phyloP scores from a whole-genome alignment of 2,888 invertebrate genomes.

The Ophion ventricosus region DNA sequence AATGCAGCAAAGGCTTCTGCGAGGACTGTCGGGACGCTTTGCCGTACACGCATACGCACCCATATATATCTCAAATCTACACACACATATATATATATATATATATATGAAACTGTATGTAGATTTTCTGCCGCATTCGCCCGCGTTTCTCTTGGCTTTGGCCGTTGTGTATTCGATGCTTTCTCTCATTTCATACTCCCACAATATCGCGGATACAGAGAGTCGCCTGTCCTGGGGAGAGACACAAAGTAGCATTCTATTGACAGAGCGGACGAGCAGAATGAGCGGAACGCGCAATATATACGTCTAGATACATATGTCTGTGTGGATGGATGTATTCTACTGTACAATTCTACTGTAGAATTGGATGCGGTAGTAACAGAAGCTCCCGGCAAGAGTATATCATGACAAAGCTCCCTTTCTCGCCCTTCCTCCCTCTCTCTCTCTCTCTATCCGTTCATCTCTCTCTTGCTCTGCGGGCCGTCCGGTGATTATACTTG shows the following conservation, averaged over 20 bases:
- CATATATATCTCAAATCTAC: not conserved
- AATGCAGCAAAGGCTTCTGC: not conserved
- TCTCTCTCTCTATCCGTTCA: slow-evolving; percentile 46
- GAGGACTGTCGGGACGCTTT: slow-evolving; percentile 32
- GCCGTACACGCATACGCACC: not conserved
- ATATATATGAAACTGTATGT: not conserved
- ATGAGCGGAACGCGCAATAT: slow-evolving; percentile 56
- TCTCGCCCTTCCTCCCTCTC: slow-evolving; percentile 47
- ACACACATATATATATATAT: slow-evolving; percentile 9
- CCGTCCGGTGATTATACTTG: slow-evolving; percentile 80
- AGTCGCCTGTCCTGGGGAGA: slow-evolving; percentile 61
- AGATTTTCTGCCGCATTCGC: slow-evolving; percentile 14
- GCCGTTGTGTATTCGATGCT: slow-evolving; percentile 25
- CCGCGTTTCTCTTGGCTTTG: slow-evolving; percentile 5
- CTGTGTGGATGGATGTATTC: slow-evolving; percentile 13
- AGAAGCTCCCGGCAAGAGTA: slow-evolving; percentile 47
- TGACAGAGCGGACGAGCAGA: slow-evolving; percentile 74
- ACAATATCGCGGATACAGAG: slow-evolving; percentile 36
- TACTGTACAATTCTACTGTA: slow-evolving; percentile 46
- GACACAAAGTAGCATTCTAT: slow-evolving; percentile 77
- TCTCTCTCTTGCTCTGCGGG: slow-evolving; percentile 51
- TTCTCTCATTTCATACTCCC: slow-evolving; percentile 59
- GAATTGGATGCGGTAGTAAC: slow-evolving; percentile 63
- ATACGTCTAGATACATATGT: slow-evolving; percentile 26
- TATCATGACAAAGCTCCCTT: slow-evolving; percentile 58